Conservation (phyloP, 2,113 vertebrate species). For the Stigmatopora argus region DNA sequence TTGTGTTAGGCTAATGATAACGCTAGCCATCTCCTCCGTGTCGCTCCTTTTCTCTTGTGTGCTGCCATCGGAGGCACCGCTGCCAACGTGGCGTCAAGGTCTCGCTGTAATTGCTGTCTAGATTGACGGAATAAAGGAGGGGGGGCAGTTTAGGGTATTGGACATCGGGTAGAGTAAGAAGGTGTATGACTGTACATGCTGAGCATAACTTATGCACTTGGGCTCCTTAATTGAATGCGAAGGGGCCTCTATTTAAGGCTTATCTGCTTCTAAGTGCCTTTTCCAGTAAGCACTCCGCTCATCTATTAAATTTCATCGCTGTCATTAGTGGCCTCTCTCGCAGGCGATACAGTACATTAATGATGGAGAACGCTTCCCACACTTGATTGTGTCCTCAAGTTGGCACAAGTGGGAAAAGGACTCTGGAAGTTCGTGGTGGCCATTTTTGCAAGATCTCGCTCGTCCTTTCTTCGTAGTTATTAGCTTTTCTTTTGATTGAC, state of each 20-base stretch:
- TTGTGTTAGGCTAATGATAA: background rate
- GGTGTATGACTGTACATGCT: conserved; percentile 28
- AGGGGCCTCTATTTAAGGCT: conserved; percentile 26
- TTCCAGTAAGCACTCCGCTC: conserved; percentile 2
- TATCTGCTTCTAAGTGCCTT: conserved; percentile 25
- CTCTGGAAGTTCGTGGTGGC: background rate
- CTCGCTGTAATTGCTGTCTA: conserved; percentile 37
- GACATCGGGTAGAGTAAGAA: conserved; percentile 16
- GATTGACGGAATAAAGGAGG: conserved; percentile 40
- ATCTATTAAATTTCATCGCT: conserved; percentile 17
- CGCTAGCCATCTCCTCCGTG: background rate
- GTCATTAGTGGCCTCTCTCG: conserved; percentile 16
- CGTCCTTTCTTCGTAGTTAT: too few relatives aligned
- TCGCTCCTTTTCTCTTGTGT: background rate
- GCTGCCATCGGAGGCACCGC: background rate
- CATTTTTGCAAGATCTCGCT: too few relatives aligned
- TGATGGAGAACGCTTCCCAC: background rate
- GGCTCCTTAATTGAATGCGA: conserved; percentile 29
- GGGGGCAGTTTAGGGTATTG: conserved; percentile 3
- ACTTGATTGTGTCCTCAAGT: background rate
- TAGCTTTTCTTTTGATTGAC: too few relatives aligned
- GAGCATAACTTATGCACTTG: conserved; percentile 42
- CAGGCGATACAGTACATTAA: conserved; percentile 18
- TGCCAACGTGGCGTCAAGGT: conserved; percentile 7
- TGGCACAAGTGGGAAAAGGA: background rate